These are phyloP conservation scores for Metellina segmentata DNA, from an alignment of 2,888 invertebrate species.

Conservation along the genomic window DNA sequence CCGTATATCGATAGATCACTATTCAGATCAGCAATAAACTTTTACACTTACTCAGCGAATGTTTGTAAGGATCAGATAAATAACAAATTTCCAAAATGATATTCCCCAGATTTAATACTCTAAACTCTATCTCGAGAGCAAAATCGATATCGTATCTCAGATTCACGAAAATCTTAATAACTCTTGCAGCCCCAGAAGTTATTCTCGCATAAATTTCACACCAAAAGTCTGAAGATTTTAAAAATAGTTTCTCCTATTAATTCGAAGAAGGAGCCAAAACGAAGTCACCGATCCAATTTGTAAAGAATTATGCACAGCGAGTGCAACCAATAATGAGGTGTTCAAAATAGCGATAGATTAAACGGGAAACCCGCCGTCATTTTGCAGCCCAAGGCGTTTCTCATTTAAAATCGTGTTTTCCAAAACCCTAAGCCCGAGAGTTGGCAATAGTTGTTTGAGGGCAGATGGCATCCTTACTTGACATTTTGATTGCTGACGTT, in stretches of 20 bases:
- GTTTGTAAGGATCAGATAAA: background rate
- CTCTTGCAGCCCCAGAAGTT: slow-evolving; percentile 28
- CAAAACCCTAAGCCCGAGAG: background rate
- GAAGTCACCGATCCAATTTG: slow-evolving; percentile 50
- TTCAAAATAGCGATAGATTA: slow-evolving; percentile 59
- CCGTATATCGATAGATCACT: no score
- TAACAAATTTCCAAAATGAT: background rate
- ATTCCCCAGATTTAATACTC: background rate
- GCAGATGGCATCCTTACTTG: background rate
- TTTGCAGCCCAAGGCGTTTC: slow-evolving; percentile 23
- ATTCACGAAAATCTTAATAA: slow-evolving; percentile 33
- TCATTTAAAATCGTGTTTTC: slow-evolving; percentile 56
- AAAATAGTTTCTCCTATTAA: slow-evolving; percentile 47
- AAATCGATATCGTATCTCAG: background rate
- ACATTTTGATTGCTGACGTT: background rate
- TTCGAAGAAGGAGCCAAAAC: background rate
- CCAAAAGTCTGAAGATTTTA: slow-evolving; percentile 28
- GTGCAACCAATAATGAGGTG: slow-evolving; percentile 61
- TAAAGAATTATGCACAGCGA: slow-evolving; percentile 47
- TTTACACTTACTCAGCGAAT: background rate
- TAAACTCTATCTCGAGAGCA: background rate
- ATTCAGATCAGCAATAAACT: background rate
- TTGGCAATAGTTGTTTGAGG: slow-evolving; percentile 5
- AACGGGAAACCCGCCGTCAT: slow-evolving; percentile 24
- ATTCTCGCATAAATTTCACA: slow-evolving; percentile 38